Conservation (phyloP, 2,113 vertebrate genomes). For the Triplophysa tibetana region DNA sequence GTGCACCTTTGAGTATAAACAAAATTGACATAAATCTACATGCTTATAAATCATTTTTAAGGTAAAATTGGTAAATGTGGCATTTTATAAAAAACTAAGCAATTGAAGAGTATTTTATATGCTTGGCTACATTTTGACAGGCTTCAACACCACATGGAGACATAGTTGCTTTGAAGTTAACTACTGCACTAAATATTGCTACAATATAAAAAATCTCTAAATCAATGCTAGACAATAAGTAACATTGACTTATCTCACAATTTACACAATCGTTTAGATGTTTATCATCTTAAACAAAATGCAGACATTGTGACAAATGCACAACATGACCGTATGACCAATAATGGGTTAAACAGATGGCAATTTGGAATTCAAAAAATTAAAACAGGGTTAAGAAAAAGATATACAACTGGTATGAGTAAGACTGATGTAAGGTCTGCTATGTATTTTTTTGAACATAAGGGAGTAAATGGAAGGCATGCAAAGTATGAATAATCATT, state of each 20-base stretch:
- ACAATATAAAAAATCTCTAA: not conserved
- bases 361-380: slow-evolving; percentile 30
- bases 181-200: slow-evolving; percentile 1
- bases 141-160: slow-evolving; percentile 28
- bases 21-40: too few species aligned
- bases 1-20: not conserved
- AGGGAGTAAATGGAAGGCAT: not conserved
- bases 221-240: slow-evolving; percentile 10
- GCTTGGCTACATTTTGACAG: not conserved
- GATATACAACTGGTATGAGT: slow-evolving; percentile 12
- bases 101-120: too few species aligned
- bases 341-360: slow-evolving; percentile 7
- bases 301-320: slow-evolving; percentile 10
- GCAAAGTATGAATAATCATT: not conserved
- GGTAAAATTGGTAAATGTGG: not conserved
- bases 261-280: slow-evolving; percentile 9
- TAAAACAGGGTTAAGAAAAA: not conserved
- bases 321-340: slow-evolving; percentile 1
- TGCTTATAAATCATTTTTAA: too few species aligned
- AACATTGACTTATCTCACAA: slow-evolving; percentile 1
- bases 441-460: not conserved
- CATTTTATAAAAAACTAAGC: not conserved
- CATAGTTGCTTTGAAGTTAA: slow-evolving; percentile 67
- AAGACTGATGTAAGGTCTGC: not conserved
- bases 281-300: not conserved